These are phyloP conservation scores for Subanguina moxae DNA, from an alignment of 1,140 invertebrate species.

Conservation along the genomic window DNA sequence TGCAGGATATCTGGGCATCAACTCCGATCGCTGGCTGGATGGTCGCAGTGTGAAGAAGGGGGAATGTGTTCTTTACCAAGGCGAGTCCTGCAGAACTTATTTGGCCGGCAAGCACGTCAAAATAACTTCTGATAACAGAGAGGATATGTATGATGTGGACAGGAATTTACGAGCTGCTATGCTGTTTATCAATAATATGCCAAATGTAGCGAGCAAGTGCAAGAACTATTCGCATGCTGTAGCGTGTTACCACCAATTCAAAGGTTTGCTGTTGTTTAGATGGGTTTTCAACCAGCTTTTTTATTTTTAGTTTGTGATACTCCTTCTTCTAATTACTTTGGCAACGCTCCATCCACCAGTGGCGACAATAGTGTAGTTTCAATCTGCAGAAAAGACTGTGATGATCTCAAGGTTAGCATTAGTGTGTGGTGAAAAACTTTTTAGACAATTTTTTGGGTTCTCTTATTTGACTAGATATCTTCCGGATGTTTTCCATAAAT, in stretches of 20 bases:
- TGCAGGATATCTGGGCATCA: slow-evolving; percentile 30
- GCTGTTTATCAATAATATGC: slow-evolving; percentile 43
- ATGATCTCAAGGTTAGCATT: slow-evolving; percentile 31
- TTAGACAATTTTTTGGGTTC: too few species aligned
- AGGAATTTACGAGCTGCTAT: slow-evolving; percentile 36
- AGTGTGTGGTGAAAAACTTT: not conserved
- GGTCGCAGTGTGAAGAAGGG: slow-evolving; percentile 34
- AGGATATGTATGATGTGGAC: slow-evolving; percentile 49
- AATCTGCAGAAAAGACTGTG: slow-evolving; percentile 46
- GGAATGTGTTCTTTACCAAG: slow-evolving; percentile 42
- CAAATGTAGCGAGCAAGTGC: slow-evolving; percentile 37
- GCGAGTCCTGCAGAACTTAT: slow-evolving; percentile 36
- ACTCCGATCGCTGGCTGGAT: slow-evolving; percentile 47
- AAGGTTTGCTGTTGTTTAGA: not conserved
- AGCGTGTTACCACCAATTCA: slow-evolving; percentile 47
- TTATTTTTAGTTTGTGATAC: slow-evolving; percentile 28
- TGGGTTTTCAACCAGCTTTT: too few species aligned
- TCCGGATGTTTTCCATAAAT: not conserved
- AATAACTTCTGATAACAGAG: slow-evolving; percentile 39
- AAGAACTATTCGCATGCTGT: slow-evolving; percentile 48
- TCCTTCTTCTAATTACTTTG: not conserved
- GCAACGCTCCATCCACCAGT: not conserved
- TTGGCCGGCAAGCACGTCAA: slow-evolving; percentile 45
- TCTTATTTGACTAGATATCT: too few species aligned
- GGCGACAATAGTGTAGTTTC: slow-evolving; percentile 23